Evolutionary conservation across 2,888 invertebrate species (phyloP), one percentile per base, ranked within the genome.

Genomic region (Margaritifera margaritifera): DNA sequence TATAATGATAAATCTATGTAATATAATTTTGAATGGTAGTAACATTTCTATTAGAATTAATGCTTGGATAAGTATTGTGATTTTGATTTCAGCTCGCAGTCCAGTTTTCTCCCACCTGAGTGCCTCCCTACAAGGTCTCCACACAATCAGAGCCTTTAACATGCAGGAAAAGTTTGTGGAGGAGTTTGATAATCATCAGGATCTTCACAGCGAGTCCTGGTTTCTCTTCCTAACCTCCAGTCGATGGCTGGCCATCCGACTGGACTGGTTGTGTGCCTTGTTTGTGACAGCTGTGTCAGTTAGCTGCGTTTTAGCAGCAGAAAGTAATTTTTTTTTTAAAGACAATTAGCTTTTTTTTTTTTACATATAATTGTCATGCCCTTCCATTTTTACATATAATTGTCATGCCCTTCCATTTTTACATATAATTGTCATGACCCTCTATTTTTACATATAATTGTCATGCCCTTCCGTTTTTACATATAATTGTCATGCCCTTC

Each of bases 41-140:
- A 42, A 2, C 11, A 15, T 42, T 42, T 42, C 15, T 8, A 8
- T 42, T 42, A 42, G n/a, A n/a, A n/a, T n/a, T n/a, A n/a, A n/a
- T n/a, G n/a, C 15, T 15, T 59, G 27, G 20, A 27, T 4, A 22
- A 52, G n/a, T 59, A 57, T 19, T 11, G 42, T n/a, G 0, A 55
- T 53, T 62, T 62, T 61, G 54, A n/a, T 82, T 80, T n/a, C 90
- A 95, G 95, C 94, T 76, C 94, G 96, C 71, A 97, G 96, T 82
- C 98, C 98, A 0, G 95, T 98, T 22, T 98, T 97, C 91, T 94
- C 95, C 2, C 97, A 98, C 87, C 91, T 98, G 84, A 95, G 94
- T 85, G 95, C 96, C 27, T 94, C 96, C 0, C 91, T 98, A 5
- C 94, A 95, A 88, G 98, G 98, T 0, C 91, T 98, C 75, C 93